phyloP scores from a whole-genome alignment of 2,113 vertebrate genomes.

The Cochlearius cochlearius region DNA sequence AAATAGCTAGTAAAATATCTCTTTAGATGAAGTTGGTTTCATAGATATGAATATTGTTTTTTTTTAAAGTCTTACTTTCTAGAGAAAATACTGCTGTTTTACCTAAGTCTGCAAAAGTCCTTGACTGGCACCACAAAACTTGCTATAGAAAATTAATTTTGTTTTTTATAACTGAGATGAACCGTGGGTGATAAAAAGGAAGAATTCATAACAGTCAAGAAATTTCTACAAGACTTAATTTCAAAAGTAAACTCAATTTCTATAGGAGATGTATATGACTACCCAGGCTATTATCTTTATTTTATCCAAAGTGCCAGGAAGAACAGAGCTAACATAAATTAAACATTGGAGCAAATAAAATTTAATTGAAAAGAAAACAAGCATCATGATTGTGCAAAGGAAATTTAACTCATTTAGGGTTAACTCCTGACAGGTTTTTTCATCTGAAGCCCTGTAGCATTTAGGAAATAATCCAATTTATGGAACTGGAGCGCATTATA shows the following conservation, averaged over 20 bases:
- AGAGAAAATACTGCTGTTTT: background rate
- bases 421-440: background rate
- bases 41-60: background rate
- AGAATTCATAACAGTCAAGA: background rate
- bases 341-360: background rate
- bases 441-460: background rate
- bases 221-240: background rate
- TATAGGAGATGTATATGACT: background rate
- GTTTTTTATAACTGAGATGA: background rate
- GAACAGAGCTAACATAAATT: background rate
- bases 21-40: background rate
- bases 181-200: background rate
- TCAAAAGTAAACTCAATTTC: background rate
- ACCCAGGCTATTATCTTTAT: background rate
- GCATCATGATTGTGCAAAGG: background rate
- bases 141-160: background rate
- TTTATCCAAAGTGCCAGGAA: background rate
- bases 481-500: background rate
- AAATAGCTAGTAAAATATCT: background rate
- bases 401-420: background rate
- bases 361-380: background rate
- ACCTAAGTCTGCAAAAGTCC: background rate
- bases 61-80: background rate
- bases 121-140: background rate
- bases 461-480: background rate